These are phyloP conservation scores for Fulmarus glacialis DNA, from an alignment of 2,113 vertebrate species.

Conservation along the genomic window DNA sequence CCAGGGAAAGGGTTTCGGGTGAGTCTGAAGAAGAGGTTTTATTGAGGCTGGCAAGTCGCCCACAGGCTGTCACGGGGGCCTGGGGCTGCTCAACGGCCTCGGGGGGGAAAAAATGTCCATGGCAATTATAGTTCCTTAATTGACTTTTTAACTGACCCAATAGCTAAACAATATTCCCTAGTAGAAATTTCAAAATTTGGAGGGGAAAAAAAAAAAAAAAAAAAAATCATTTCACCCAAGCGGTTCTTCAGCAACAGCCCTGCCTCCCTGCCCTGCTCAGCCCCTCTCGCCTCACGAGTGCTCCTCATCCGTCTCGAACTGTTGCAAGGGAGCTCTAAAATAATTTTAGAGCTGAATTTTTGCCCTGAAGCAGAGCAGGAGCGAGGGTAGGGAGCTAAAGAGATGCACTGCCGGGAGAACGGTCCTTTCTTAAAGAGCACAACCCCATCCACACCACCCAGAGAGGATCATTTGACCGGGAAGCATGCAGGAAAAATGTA, in stretches of 20 bases:
- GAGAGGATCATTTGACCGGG: background rate
- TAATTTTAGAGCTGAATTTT: background rate
- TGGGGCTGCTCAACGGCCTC: background rate
- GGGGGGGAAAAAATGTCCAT: background rate
- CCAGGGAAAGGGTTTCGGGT: background rate
- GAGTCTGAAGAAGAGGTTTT: background rate
- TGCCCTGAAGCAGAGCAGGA: background rate
- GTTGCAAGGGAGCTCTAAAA: background rate
- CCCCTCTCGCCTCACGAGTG: fast-evolving
- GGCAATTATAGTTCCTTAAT: background rate
- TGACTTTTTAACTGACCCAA: background rate
- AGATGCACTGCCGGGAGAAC: background rate
- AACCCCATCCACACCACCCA: background rate
- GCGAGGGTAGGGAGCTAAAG: background rate
- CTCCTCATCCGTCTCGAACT: background rate
- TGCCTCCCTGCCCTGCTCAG: background rate
- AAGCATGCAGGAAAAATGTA: fast-evolving
- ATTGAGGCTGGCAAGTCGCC: background rate
- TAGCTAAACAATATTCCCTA: background rate
- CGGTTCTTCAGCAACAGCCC: background rate
- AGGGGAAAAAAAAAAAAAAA: background rate
- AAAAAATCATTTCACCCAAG: background rate
- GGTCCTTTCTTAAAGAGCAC: background rate
- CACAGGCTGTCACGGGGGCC: background rate
- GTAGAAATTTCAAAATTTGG: background rate